A percentile compares a stretch with the other conserved stretches of the same genome.
These are phyloP conservation scores for Macroramphosus scolopax DNA, from an alignment of 2,797 vertebrate species.

Conservation along the genomic window DNA sequence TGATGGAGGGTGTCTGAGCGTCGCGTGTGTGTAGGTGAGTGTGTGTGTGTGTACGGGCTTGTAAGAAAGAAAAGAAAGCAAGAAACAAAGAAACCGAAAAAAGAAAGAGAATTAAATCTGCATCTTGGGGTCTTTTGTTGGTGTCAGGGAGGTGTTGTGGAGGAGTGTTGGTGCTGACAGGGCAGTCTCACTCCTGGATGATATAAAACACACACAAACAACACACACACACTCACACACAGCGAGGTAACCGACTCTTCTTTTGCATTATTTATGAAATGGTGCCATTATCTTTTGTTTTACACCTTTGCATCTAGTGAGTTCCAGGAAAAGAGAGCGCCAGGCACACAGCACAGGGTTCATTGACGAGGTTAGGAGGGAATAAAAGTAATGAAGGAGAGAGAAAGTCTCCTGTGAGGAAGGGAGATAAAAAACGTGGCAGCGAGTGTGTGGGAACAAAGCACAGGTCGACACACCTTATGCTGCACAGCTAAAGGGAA, in stretches of 20 bases:
- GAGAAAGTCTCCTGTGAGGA: slow-evolving; percentile 1
- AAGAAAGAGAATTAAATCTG: slow-evolving; percentile 57
- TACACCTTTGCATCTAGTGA: slow-evolving; percentile 57
- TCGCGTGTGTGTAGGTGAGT: slow-evolving; percentile 9
- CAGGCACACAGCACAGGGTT: not conserved
- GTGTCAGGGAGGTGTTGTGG: slow-evolving; percentile 45
- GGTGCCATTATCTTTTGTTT: slow-evolving; percentile 68
- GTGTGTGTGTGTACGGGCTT: slow-evolving; percentile 14
- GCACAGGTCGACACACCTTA: not conserved
- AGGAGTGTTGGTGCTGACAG: slow-evolving; percentile 73
- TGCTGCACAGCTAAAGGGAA: not conserved
- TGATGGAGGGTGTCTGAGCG: slow-evolving; percentile 64
- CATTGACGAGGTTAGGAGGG: not conserved
- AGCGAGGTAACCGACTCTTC: slow-evolving; percentile 29
- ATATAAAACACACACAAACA: slow-evolving; percentile 35
- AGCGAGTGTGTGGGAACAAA: slow-evolving; percentile 19
- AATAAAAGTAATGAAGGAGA: not conserved
- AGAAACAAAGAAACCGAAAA: too few relatives aligned
- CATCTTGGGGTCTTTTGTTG: slow-evolving; percentile 57
- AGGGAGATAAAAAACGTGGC: slow-evolving; percentile 3
- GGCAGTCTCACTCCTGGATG: slow-evolving; percentile 59
- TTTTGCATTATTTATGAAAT: slow-evolving; percentile 74
- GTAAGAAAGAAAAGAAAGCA: slow-evolving; percentile 14
- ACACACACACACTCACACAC: slow-evolving; percentile 10
- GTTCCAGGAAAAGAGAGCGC: slow-evolving; percentile 32